Base-by-base conservation (phyloP, 2,113 vertebrate genomes). In the Aegypius monachus region DNA sequence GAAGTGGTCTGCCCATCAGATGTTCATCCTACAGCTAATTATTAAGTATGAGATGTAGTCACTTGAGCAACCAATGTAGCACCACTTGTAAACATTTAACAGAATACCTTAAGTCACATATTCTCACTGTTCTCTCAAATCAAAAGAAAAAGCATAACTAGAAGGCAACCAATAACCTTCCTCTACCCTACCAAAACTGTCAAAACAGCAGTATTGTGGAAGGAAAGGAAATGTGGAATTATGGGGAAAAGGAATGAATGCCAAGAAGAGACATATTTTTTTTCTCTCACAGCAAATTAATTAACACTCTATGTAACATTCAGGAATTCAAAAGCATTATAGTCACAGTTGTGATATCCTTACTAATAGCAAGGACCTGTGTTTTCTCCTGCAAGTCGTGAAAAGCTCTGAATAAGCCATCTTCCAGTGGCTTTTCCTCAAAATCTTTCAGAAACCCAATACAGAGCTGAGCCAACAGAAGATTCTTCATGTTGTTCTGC, bases 181-280 rank as follows among this genome's bases (percentile, higher is more conserved):
- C 34, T 32, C 48, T 16, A 27, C 8, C 11, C 43, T 18, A 56
- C 10, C n/a, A 38, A 83, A 86, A 71, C 56, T 45, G 74, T 14
- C 2, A 3, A 36, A 83, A 25, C 26, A 38, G 15, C 27, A 62
- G 31, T 8, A 32, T 4, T 23, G 13, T 8, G 11, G 38, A 52
- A 50, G 31, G 17, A 74, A 71, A 90, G 15, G 34, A 87, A 58
- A 91, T 5, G 5, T 19, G 18, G 26, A 88, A 52, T 27, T 68
- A 50, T 0, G 4, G 15, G 29, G n/a, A 42, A 75, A 59, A 52
- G 2, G 47, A 50, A 31, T 8, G 1, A 67, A 58, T 25, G 27
- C 6, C 27, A 74, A 66, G 6, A 40, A 75, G 82, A 38, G 1
- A 31, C 0, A 0, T 27, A 1, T 34, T 48, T 55, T 74, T 67